phyloP scores from a whole-genome alignment of 2,113 vertebrate genomes.

The Uria aalge region DNA sequence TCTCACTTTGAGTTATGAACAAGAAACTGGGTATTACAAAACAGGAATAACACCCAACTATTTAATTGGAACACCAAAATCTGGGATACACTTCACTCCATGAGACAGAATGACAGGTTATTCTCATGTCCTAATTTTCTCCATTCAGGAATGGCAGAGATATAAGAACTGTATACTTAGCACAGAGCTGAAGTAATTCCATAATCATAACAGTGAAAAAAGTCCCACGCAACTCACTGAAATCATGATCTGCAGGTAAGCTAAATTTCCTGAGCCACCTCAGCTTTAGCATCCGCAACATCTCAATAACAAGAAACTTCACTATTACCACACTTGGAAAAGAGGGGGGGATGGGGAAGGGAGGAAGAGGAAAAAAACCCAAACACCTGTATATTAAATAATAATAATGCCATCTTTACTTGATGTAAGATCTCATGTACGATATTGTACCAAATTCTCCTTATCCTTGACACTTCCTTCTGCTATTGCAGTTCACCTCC shows the following conservation, averaged over 20 bases:
- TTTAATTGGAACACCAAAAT: not conserved
- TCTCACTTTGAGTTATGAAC: not conserved
- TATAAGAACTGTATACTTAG: not conserved
- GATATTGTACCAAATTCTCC: not conserved
- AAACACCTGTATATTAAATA: not conserved
- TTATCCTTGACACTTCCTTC: not conserved
- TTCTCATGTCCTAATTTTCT: not conserved
- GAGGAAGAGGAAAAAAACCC: not conserved
- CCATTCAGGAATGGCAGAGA: not conserved
- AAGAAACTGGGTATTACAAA: not conserved
- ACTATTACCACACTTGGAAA: not conserved
- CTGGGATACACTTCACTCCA: not conserved
- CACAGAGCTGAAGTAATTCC: not conserved
- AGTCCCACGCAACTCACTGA: not conserved
- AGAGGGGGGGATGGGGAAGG: fast-evolving
- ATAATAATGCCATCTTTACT: not conserved
- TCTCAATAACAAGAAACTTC: not conserved
- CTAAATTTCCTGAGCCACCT: not conserved
- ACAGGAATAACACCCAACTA: not conserved
- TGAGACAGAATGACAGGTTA: not conserved
- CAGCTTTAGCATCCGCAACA: not conserved
- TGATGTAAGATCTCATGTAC: not conserved
- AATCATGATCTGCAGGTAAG: not conserved
- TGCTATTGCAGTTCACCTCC: not conserved
- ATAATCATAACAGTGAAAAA: not conserved